A percentile compares a stretch with the other conserved stretches of the same genome.
Conservation (phyloP, 2,888 invertebrate genomes). For the Bugula neritina region DNA sequence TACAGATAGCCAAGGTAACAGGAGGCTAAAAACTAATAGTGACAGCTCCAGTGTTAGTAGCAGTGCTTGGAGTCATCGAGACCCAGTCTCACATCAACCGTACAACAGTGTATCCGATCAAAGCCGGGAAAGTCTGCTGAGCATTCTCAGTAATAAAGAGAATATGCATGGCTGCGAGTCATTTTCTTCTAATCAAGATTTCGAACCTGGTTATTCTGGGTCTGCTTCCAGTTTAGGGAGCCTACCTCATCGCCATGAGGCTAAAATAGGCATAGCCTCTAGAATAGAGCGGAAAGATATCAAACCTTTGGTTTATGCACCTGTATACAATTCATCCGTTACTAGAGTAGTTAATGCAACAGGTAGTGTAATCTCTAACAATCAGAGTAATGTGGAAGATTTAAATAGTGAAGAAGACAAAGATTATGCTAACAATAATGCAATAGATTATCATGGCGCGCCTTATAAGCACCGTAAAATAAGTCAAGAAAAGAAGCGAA, state of each 20-base stretch:
- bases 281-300: constrained; percentile 39
- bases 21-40: constrained; percentile 28
- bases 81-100: constrained; percentile 2
- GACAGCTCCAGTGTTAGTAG: constrained; percentile 28
- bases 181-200: constrained; percentile 7
- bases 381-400: not conserved
- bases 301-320: constrained; percentile 21
- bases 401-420: not conserved
- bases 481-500: constrained; percentile 21
- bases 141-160: constrained; percentile 21
- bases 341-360: constrained; percentile 17
- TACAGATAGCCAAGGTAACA: constrained; percentile 33
- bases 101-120: not conserved
- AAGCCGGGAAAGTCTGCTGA: constrained; percentile 16
- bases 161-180: constrained; percentile 21
- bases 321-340: not conserved
- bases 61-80: not conserved
- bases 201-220: not conserved
- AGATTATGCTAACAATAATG: constrained; percentile 13
- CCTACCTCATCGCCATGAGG: not conserved
- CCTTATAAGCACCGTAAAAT: not conserved
- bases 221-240: not conserved
- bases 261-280: constrained; percentile 42
- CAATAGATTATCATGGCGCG: not conserved
- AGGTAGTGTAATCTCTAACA: constrained; percentile 17